Conservation (phyloP, 2,113 vertebrate species). For the Gnathonemus echidnorhynchus region DNA sequence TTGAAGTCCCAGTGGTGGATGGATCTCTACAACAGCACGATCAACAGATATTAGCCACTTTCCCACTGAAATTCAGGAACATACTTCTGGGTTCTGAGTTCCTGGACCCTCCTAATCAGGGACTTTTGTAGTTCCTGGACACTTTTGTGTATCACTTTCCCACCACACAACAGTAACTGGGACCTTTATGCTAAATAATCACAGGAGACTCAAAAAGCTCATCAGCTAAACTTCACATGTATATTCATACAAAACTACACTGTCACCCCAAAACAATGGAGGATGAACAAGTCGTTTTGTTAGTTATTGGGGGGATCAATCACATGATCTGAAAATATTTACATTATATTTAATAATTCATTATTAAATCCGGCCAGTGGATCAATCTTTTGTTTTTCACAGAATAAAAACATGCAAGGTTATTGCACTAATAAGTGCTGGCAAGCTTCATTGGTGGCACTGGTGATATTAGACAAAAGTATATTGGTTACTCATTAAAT, state of each 20-base stretch:
- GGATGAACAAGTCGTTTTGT: neutral
- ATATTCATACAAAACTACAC: neutral
- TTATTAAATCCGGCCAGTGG: neutral
- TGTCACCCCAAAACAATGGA: neutral
- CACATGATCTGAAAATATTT: neutral
- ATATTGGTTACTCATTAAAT: neutral
- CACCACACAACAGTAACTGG: neutral
- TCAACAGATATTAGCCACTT: neutral
- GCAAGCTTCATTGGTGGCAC: neutral
- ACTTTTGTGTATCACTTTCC: neutral
- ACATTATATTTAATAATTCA: neutral
- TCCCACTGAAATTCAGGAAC: neutral
- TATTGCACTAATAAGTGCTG: neutral
- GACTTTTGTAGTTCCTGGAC: neutral
- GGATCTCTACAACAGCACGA: neutral
- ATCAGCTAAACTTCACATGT: neutral
- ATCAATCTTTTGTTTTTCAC: neutral
- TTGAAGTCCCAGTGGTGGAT: neutral
- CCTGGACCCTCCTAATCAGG: neutral
- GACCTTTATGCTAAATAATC: neutral
- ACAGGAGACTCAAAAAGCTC: neutral
- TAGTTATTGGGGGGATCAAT: neutral
- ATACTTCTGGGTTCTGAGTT: neutral
- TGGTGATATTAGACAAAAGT: neutral
- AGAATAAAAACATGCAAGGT: neutral